Percentiles rank a stretch among this genome's conserved stretches.
phyloP scores from a whole-genome alignment of 2,113 vertebrate genomes.

The Nothocercus julius region DNA sequence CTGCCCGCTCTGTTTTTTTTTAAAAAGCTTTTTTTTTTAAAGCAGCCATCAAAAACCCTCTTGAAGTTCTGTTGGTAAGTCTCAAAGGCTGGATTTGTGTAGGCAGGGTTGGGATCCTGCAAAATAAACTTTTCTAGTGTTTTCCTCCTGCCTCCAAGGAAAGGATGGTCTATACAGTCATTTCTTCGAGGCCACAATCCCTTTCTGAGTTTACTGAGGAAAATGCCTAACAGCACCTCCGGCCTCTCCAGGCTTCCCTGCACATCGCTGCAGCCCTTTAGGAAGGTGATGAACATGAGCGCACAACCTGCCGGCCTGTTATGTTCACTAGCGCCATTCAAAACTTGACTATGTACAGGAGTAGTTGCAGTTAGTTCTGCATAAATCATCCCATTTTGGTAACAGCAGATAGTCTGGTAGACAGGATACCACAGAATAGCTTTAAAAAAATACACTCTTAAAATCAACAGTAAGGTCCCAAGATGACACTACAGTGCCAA shows the following conservation, averaged over 20 bases:
- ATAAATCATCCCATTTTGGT: background rate
- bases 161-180: background rate
- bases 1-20: background rate
- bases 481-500: background rate
- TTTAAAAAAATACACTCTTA: background rate
- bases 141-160: constrained; percentile 53
- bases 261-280: constrained; percentile 17
- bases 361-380: background rate
- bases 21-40: background rate
- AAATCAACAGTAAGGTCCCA: background rate
- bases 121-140: constrained; percentile 70
- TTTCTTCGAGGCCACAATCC: constrained; percentile 12
- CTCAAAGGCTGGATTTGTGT: constrained; percentile 58
- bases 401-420: background rate
- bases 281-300: constrained; percentile 1
- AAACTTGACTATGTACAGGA: background rate
- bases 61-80: constrained; percentile 50
- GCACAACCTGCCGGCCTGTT: background rate
- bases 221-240: constrained; percentile 55
- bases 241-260: background rate
- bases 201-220: constrained; percentile 9
- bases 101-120: constrained; percentile 34
- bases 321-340: constrained; percentile 37
- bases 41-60: constrained; percentile 48
- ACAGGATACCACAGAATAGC: background rate